Evolutionary conservation across 2,797 vertebrate species (phyloP), one percentile per base, ranked within the genome.

Genomic region (Zenarchopterus dispar): DNA sequence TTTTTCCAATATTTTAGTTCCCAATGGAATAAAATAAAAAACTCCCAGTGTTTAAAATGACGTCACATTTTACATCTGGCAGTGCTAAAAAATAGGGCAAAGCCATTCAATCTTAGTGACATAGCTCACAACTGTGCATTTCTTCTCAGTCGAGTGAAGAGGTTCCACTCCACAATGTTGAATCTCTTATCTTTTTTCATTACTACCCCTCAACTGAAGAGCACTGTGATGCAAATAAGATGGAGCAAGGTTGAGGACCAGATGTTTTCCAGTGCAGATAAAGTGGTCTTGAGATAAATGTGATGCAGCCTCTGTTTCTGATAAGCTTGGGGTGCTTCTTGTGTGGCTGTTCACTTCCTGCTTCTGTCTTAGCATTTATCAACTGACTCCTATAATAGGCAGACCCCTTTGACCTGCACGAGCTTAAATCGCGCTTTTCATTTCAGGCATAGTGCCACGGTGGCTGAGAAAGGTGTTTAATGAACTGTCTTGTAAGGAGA

Each of bases 401-500:
- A 77, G 82, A 86, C 79, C 88, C 28, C 51, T 44, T 28, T 88
- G 86, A 88, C 88, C 85, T 31, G 56, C 56, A 36, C 28, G 19
- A 55, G 67, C 78, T 82, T 72, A 80, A 80, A 80, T 70, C 54
- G 42, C 52, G 66, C 69, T 84, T 85, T 80, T 84, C 68, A 72
- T 80, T 81, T 71, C 66, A 65, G 73, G 74, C 79, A 53, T 33
- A 41, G 67, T 19, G 66, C 75, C 75, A 60, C 6, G 9, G 54
- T 41, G 69, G 59, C 72, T 52, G 68, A 73, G 80, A 88, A 75
- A 80, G 81, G 78, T 84, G 79, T 83, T 84, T 91, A 88, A 91
- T 91, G 85, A 89, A 92, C 77, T 89, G 84, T 80, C 84, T 82
- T 78, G 70, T 69, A 78, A 72, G 78, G 52, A 71, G 56, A 69